Base-by-base conservation (phyloP, 2,888 invertebrate species). In the Slavum lentiscoides region DNA sequence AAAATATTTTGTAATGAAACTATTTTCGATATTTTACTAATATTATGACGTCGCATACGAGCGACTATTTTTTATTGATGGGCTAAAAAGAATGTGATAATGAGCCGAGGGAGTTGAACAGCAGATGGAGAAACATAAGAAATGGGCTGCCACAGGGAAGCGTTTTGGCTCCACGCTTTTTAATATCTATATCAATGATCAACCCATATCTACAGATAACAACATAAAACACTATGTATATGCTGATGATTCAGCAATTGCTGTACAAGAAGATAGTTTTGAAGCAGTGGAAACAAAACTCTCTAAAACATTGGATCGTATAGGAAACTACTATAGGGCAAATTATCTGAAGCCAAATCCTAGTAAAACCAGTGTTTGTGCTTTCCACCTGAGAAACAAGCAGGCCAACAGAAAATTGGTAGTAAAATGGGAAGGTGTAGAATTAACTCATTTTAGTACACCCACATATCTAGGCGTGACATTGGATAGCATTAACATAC, bases 401-500 rank as follows among this genome's bases (percentile, higher is more conserved):
- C 61, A 77, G 67, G 67, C 73, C 61, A 61, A 53, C 19, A 82
- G 62, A 39, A 37, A 74, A 39, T 17, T 74, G 61, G 19, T 49
- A 74, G 61, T 58, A 21, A 67, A 43, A 67, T 64, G 37, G 64
- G 64, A 64, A 64, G 64, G 37, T 39, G 37, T 64, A 64, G 64
- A 64, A 68, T 39, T 39, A 39, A 39, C 39, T 39, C 39, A 39
- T 39, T 39, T 4, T 39, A 39, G 39, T 39, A 39, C 39, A 39
- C 39, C 39, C 39, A 39, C 39, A 82, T 84, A 83, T 74, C 77
- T 84, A 39, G 82, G 83, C 58, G 69, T 84, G n/a, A 83, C 81
- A 37, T 76, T 84, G 53, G 53, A 83, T 74, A 73, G 83, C 83
- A 53, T 82, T 84, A 58, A 82, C 83, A 37, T 83, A 81, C 73